phyloP scores from a whole-genome alignment of 2,113 vertebrate species.

The Leptobrachium ailaonicum region DNA sequence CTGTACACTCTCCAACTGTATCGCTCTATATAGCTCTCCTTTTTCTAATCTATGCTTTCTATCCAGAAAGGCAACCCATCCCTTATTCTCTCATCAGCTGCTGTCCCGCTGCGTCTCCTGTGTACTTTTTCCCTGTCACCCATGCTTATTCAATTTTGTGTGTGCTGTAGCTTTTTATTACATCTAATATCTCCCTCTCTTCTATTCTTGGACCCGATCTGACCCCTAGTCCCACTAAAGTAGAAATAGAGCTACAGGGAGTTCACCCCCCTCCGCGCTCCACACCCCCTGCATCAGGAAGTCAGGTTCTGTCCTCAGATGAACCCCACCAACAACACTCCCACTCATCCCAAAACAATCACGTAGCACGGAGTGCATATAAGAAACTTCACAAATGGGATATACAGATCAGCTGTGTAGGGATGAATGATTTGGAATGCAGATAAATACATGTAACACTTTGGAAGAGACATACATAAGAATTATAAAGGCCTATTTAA shows the following conservation, averaged over 20 bases:
- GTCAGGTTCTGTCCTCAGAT: conserved; percentile 41
- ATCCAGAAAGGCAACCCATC: background rate
- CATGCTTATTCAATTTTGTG: too few species aligned
- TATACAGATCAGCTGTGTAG: background rate
- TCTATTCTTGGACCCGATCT: conserved; percentile 33
- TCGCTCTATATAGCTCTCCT: background rate
- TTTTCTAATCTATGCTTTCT: conserved; percentile 28
- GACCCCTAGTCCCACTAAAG: conserved; percentile 31
- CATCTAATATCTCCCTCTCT: background rate
- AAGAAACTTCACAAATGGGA: conserved; percentile 22
- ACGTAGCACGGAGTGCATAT: conserved; percentile 12
- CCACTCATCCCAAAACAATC: conserved; percentile 10
- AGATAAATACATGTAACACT: too few species aligned
- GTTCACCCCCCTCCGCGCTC: conserved; percentile 11
- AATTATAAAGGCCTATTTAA: too few species aligned
- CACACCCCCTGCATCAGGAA: conserved; percentile 38
- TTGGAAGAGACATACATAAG: too few species aligned
- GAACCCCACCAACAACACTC: conserved; percentile 35
- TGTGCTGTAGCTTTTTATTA: background rate
- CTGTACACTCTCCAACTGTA: background rate
- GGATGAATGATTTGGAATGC: too few species aligned
- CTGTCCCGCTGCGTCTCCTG: background rate
- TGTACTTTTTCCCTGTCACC: background rate
- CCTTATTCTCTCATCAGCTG: background rate
- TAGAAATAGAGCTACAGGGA: conserved; percentile 32